A percentile compares a stretch with the other conserved stretches of the same genome.
These are phyloP conservation scores for Melopsittacus undulatus DNA, from an alignment of 2,797 vertebrate species.

Conservation along the genomic window DNA sequence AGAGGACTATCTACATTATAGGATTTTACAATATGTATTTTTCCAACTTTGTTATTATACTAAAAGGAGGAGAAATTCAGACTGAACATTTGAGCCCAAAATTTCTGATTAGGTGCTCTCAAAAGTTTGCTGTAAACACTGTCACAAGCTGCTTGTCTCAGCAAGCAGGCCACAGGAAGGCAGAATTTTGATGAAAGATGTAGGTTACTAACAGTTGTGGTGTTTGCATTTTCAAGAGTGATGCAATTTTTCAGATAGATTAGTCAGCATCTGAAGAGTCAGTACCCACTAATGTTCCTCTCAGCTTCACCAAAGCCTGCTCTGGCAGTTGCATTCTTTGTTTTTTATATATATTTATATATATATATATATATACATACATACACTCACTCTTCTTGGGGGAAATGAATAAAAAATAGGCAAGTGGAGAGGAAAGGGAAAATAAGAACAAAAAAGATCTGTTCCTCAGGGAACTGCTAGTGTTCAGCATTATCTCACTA, in stretches of 20 bases:
- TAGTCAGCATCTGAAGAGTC: not conserved
- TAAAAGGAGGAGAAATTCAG: not conserved
- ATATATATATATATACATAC: not conserved
- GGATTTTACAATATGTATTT: not conserved
- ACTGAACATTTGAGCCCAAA: not conserved
- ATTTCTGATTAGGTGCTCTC: not conserved
- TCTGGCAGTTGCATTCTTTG: not conserved
- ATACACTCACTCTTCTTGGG: not conserved
- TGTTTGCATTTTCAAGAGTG: not conserved
- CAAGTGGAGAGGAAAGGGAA: not conserved
- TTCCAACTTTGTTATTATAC: not conserved
- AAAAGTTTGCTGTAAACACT: not conserved
- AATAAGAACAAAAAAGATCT: not conserved
- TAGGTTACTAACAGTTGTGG: not conserved
- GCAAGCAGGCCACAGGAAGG: not conserved
- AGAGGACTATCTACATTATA: not conserved
- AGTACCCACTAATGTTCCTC: not conserved
- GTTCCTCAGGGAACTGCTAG: not conserved
- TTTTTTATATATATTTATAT: not conserved
- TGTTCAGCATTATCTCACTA: not conserved
- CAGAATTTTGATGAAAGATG: not conserved
- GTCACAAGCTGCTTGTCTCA: conserved; percentile 2
- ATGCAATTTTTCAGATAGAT: not conserved
- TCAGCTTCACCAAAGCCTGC: not conserved
- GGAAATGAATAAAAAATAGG: not conserved